Conservation (phyloP, 2,888 invertebrate genomes). For the Arctia plantaginis region DNA sequence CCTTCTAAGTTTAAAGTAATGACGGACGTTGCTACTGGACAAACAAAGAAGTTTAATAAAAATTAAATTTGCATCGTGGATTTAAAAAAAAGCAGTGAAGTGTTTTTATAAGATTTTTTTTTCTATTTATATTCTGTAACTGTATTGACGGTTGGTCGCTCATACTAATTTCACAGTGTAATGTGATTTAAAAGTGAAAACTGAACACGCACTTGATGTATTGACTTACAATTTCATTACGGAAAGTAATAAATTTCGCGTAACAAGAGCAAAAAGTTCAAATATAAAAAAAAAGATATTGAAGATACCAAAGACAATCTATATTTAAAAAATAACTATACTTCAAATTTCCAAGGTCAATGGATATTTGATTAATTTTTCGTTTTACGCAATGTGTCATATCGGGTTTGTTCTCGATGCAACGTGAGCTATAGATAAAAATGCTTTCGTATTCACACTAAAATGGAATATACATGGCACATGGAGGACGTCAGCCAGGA, state of each 20-base stretch:
- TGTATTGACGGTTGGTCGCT: constrained; percentile 57
- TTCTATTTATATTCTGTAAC: constrained; percentile 39
- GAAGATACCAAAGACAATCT: neutral
- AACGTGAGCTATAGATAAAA: constrained; percentile 50
- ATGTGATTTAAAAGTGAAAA: constrained; percentile 56
- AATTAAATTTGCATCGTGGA: constrained; percentile 38
- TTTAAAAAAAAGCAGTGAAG: constrained; percentile 23
- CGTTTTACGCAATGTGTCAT: constrained; percentile 58
- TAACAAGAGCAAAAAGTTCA: constrained; percentile 14
- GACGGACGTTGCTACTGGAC: constrained; percentile 73
- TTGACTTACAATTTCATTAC: constrained; percentile 34
- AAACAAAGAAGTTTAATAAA: constrained; percentile 52
- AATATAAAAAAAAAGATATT: neutral
- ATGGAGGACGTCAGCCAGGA: constrained; percentile 76
- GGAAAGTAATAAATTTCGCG: constrained; percentile 17
- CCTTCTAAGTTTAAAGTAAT: constrained; percentile 77
- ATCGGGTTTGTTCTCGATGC: constrained; percentile 60
- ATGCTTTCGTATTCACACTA: constrained; percentile 53
- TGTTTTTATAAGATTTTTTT: constrained; percentile 30
- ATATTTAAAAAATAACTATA: neutral
- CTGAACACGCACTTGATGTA: constrained; percentile 24
- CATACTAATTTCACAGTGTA: constrained; percentile 62
- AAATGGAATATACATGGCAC: constrained; percentile 84
- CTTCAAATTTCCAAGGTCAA: neutral
- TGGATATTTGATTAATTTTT: constrained; percentile 21